Conservation (phyloP, 2,113 vertebrate genomes). For the Montifringilla adamsi region DNA sequence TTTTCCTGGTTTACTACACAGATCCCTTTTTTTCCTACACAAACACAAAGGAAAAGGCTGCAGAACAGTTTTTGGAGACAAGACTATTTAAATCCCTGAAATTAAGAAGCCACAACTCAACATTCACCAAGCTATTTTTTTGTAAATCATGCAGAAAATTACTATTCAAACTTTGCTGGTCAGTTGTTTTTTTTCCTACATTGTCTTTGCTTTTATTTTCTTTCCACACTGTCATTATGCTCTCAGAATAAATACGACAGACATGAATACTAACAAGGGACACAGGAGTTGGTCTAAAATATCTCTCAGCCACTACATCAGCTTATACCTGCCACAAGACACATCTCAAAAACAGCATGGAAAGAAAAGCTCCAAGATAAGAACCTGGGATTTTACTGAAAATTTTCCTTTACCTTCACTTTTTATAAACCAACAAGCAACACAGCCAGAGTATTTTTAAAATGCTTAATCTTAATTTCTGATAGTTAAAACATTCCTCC, state of each 20-base stretch:
- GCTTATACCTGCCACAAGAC: background rate
- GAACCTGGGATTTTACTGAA: background rate
- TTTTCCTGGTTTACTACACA: background rate
- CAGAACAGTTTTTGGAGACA: background rate
- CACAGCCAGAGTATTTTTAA: background rate
- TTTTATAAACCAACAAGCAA: background rate
- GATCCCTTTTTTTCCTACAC: background rate
- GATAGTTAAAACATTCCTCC: background rate
- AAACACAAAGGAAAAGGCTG: background rate
- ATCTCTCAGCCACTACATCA: background rate
- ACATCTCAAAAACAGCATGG: background rate
- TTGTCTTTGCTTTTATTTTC: slow-evolving; percentile 5
- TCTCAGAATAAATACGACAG: slow-evolving; percentile 26
- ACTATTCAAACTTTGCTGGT: slow-evolving; percentile 7
- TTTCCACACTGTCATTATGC: background rate
- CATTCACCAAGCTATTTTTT: background rate
- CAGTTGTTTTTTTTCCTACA: background rate
- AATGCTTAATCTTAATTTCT: background rate
- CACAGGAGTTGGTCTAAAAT: slow-evolving; percentile 4
- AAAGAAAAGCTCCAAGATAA: background rate
- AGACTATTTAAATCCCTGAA: background rate
- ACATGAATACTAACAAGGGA: slow-evolving; percentile 15
- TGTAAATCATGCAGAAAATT: background rate
- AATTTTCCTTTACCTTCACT: background rate
- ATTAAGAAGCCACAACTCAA: slow-evolving; percentile 7